Evolutionary conservation across 2,888 invertebrate species (phyloP).

Genomic region (Agonopterix subpropinquella): DNA sequence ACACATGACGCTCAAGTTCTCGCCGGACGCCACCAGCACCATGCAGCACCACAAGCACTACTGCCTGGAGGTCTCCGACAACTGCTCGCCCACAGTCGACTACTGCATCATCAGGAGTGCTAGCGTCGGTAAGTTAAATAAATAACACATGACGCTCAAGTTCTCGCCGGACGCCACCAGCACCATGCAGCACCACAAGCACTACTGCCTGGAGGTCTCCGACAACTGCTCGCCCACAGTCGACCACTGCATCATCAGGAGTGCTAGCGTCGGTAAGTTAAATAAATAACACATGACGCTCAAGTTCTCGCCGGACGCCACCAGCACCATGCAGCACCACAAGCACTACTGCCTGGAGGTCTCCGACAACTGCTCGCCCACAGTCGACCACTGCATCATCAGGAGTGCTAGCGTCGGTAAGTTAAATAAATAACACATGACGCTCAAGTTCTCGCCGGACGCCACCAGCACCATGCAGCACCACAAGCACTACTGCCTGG

Average conservation of each 20-base stretch:
- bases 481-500: constrained; percentile 98
- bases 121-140: constrained; percentile 87
- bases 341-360: constrained; percentile 99
- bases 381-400: constrained; percentile 97
- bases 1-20: constrained; percentile 95
- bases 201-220: constrained; percentile 97
- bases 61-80: constrained; percentile 97
- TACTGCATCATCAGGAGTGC: constrained; percentile 98
- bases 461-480: constrained; percentile 95
- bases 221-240: constrained; percentile 98
- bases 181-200: constrained; percentile 96
- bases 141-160: constrained; percentile 90
- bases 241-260: constrained; percentile 97
- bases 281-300: constrained; percentile 86
- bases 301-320: constrained; percentile 95
- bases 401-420: constrained; percentile 95
- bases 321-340: constrained; percentile 95
- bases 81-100: constrained; percentile 97
- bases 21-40: constrained; percentile 93
- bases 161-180: constrained; percentile 96
- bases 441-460: constrained; percentile 96
- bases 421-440: constrained; percentile 81
- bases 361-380: constrained; percentile 97
- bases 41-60: constrained; percentile 99
- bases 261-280: constrained; percentile 92